phyloP scores from a whole-genome alignment of 2,113 vertebrate genomes.

The Rana temporaria region DNA sequence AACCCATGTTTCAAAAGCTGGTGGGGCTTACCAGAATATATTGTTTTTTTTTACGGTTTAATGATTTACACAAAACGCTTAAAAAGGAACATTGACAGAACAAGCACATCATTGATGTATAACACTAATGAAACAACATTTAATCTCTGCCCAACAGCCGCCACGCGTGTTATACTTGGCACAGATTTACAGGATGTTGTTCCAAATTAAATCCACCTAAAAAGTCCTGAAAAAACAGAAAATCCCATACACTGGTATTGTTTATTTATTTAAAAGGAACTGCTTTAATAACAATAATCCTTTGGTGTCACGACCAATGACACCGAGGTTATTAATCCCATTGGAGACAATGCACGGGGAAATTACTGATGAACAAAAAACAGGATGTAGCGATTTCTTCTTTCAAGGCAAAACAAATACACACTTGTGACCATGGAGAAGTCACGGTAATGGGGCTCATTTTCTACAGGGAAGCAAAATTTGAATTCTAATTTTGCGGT shows the following conservation, averaged over 20 bases:
- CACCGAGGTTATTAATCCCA: neutral
- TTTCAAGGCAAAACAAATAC: too few relatives aligned
- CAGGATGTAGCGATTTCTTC: too few relatives aligned
- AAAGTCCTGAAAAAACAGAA: conserved; percentile 47
- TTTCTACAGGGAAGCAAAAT: too few relatives aligned
- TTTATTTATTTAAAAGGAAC: conserved; percentile 8
- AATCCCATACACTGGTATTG: conserved; percentile 6
- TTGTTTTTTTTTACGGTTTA: too few relatives aligned
- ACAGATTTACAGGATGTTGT: conserved; percentile 23
- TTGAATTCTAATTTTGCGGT: too few relatives aligned
- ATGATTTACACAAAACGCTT: too few relatives aligned
- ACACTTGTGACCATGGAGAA: too few relatives aligned
- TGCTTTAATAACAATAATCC: conserved; percentile 7
- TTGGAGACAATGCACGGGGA: too few relatives aligned
- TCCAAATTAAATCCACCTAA: conserved; percentile 25
- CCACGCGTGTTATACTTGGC: conserved; percentile 25
- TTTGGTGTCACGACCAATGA: neutral
- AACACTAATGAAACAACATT: conserved; percentile 19
- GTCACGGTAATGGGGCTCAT: too few relatives aligned
- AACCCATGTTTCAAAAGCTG: too few relatives aligned
- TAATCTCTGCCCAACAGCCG: conserved; percentile 13
- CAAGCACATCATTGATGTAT: neutral
- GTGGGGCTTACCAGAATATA: too few relatives aligned
- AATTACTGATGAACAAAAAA: too few relatives aligned
- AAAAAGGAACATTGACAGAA: neutral